phyloP scores from a whole-genome alignment of 2,888 invertebrate species.

The Syritta pipiens region DNA sequence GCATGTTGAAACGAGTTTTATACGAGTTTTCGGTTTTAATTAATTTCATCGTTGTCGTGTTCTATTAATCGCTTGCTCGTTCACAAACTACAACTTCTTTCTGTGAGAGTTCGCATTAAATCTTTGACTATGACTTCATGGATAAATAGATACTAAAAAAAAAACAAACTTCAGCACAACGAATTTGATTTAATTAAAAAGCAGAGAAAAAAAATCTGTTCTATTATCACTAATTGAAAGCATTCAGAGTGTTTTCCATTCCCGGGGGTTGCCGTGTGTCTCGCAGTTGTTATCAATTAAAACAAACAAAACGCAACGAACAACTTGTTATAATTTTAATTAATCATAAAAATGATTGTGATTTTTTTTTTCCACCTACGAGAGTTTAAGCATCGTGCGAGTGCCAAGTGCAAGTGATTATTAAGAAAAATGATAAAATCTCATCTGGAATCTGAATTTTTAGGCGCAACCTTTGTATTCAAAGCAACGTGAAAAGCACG shows the following conservation, averaged over 20 bases:
- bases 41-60: background rate
- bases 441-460: background rate
- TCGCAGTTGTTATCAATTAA: slow-evolving; percentile 29
- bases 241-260: background rate
- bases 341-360: slow-evolving; percentile 24
- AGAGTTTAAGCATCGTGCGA: background rate
- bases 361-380: background rate
- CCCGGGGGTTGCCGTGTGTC: background rate
- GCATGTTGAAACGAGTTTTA: background rate
- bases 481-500: background rate
- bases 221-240: slow-evolving; percentile 5
- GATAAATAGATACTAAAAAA: background rate
- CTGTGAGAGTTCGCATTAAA: background rate
- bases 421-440: background rate
- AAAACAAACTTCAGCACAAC: too few relatives aligned
- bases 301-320: too few relatives aligned
- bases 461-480: background rate
- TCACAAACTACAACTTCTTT: background rate
- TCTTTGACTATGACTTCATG: background rate
- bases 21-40: background rate
- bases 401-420: background rate
- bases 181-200: slow-evolving; percentile 40
- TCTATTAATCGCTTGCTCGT: background rate
- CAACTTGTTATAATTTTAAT: slow-evolving; percentile 14
- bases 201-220: too few relatives aligned